Conservation (phyloP, 2,113 vertebrate genomes). For the Ascaphus truei region DNA sequence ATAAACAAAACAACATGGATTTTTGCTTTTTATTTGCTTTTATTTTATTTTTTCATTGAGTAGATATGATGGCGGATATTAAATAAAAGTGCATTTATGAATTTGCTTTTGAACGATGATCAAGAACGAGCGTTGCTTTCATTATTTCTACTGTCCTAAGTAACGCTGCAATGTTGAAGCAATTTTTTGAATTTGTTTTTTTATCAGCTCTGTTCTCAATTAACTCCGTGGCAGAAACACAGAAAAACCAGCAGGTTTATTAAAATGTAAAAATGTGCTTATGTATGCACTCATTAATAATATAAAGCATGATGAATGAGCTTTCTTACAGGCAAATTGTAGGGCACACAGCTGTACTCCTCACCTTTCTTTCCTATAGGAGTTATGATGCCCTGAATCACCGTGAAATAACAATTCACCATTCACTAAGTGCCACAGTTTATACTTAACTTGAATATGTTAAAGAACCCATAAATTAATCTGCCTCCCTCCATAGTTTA, state of each 20-base stretch:
- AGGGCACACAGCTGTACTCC: slow-evolving; percentile 11
- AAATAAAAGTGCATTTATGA: too few relatives aligned
- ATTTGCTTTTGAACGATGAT: background rate
- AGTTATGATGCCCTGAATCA: background rate
- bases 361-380: background rate
- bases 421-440: background rate
- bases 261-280: background rate
- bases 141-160: too few relatives aligned
- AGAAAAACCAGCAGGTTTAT: background rate
- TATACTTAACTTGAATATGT: slow-evolving; percentile 5
- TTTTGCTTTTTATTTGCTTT: slow-evolving; percentile 14
- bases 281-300: background rate
- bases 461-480: background rate
- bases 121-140: too few relatives aligned
- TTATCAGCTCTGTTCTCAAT: slow-evolving; percentile 15
- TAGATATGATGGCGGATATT: background rate
- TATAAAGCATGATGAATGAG: slow-evolving; percentile 26
- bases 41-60: background rate
- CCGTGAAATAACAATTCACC: slow-evolving; percentile 17
- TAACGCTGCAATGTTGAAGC: too few relatives aligned
- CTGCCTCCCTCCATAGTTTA: background rate
- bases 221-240: background rate
- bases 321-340: slow-evolving; percentile 17
- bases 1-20: slow-evolving; percentile 47
- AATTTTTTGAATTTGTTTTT: too few relatives aligned